phyloP scores from a whole-genome alignment of 2,888 invertebrate species.

The Polietes domitor region DNA sequence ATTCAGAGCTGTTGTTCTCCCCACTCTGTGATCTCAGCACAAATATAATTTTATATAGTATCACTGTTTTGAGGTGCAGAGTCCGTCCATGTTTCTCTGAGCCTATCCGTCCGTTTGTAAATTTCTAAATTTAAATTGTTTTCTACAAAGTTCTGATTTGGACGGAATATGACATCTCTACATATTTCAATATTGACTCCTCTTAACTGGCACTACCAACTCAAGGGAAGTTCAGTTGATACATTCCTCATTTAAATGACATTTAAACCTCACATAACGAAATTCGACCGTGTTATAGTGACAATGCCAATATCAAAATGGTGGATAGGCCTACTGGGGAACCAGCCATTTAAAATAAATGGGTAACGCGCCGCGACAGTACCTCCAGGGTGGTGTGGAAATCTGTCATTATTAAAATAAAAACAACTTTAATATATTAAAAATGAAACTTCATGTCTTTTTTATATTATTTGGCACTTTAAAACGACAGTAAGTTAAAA shows the following conservation, averaged over 20 bases:
- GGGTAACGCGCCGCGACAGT: slow-evolving; percentile 34
- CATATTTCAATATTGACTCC: neutral
- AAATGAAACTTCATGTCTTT: too few relatives aligned
- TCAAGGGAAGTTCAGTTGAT: neutral
- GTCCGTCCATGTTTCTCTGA: neutral
- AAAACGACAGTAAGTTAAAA: too few relatives aligned
- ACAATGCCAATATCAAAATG: slow-evolving; percentile 11
- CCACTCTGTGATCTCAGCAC: neutral
- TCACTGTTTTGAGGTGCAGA: neutral
- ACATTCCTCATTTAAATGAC: neutral
- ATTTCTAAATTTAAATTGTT: neutral
- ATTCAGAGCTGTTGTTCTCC: slow-evolving; percentile 1
- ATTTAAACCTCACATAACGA: slow-evolving; percentile 3
- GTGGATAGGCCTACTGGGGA: slow-evolving; percentile 38
- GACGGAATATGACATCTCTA: neutral
- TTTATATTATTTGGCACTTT: too few relatives aligned
- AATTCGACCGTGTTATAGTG: neutral
- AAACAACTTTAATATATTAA: too few relatives aligned
- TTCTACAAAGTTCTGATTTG: neutral
- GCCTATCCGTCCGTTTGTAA: neutral
- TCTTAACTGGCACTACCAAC: neutral
- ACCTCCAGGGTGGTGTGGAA: slow-evolving; percentile 29
- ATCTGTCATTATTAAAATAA: slow-evolving; percentile 29
- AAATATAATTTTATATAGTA: neutral
- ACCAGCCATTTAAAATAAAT: slow-evolving; percentile 41